Evolutionary conservation across 2,797 vertebrate genomes (phyloP).

Genomic region (Scleropages formosus): DNA sequence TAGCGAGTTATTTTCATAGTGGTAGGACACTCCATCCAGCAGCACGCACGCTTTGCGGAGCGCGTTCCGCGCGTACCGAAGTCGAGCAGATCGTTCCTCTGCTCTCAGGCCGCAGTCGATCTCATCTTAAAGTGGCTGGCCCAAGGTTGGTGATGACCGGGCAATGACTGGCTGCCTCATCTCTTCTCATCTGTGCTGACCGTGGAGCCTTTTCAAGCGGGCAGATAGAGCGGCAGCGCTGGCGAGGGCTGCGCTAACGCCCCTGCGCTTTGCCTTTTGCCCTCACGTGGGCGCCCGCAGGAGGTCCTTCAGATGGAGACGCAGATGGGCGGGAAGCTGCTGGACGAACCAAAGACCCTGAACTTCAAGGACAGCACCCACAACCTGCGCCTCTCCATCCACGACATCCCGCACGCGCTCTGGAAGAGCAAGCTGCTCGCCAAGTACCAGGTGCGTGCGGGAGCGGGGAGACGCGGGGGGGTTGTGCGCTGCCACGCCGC

Average conservation of each 20-base stretch:
- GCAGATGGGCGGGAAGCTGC: constrained; percentile 92
- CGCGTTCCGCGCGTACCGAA: no score
- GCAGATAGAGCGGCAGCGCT: neutral
- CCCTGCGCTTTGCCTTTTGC: neutral
- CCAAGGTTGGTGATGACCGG: constrained; percentile 4
- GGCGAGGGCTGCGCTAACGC: neutral
- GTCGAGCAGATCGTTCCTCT: constrained; percentile 4
- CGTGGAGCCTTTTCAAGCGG: no score
- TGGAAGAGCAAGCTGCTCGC: constrained; percentile 97
- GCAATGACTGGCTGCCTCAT: neutral
- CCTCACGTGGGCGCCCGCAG: constrained; percentile 54
- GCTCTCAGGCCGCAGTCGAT: neutral
- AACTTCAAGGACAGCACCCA: constrained; percentile 97
- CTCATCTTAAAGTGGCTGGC: neutral
- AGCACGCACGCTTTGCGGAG: neutral
- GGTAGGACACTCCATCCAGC: neutral
- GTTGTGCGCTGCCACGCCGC: no score
- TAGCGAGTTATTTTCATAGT: constrained; percentile 4
- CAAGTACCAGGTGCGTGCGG: constrained; percentile 82
- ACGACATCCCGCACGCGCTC: constrained; percentile 85
- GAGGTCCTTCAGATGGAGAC: constrained; percentile 95
- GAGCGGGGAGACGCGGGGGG: no score
- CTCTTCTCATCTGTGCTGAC: neutral
- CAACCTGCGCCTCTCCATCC: constrained; percentile 93
- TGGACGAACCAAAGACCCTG: constrained; percentile 95